These are phyloP conservation scores for Campaea margaritaria DNA, from an alignment of 2,888 invertebrate genomes.

Conservation along the genomic window DNA sequence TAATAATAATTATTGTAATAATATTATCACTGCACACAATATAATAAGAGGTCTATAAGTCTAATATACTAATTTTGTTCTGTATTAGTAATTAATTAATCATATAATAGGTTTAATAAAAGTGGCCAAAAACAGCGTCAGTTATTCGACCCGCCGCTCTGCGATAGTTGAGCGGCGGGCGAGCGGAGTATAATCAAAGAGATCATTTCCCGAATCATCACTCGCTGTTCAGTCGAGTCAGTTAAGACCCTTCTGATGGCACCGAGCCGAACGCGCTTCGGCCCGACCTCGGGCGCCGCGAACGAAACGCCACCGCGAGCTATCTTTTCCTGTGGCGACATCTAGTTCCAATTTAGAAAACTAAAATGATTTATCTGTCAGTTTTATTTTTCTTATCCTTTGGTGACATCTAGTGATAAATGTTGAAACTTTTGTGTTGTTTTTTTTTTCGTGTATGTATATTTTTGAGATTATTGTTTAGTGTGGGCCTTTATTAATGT, in stretches of 20 bases:
- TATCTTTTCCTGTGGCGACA: slow-evolving; percentile 35
- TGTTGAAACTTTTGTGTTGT: too few species aligned
- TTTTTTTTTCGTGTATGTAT: too few species aligned
- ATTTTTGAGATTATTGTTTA: too few species aligned
- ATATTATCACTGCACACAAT: too few species aligned
- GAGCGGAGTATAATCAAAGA: slow-evolving; percentile 67
- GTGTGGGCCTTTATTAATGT: too few species aligned
- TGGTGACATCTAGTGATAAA: too few species aligned
- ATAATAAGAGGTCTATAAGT: too few species aligned
- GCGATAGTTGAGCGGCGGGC: slow-evolving; percentile 69
- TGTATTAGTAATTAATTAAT: too few species aligned
- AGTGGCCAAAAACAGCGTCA: slow-evolving; percentile 71
- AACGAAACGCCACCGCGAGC: slow-evolving; percentile 26
- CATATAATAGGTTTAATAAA: neutral
- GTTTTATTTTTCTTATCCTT: neutral
- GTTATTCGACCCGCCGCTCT: slow-evolving; percentile 61
- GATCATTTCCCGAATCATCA: slow-evolving; percentile 75
- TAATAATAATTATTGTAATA: too few species aligned
- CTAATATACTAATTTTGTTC: too few species aligned
- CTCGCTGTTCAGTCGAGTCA: slow-evolving; percentile 83
- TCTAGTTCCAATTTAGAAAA: slow-evolving; percentile 23
- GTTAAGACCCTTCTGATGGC: slow-evolving; percentile 76
- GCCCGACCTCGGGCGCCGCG: neutral
- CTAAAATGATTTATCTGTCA: slow-evolving; percentile 1
- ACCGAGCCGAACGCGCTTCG: slow-evolving; percentile 12